These are phyloP conservation scores for Zaprionus obscuricornis DNA, from an alignment of 2,888 invertebrate species.

Conservation along the genomic window DNA sequence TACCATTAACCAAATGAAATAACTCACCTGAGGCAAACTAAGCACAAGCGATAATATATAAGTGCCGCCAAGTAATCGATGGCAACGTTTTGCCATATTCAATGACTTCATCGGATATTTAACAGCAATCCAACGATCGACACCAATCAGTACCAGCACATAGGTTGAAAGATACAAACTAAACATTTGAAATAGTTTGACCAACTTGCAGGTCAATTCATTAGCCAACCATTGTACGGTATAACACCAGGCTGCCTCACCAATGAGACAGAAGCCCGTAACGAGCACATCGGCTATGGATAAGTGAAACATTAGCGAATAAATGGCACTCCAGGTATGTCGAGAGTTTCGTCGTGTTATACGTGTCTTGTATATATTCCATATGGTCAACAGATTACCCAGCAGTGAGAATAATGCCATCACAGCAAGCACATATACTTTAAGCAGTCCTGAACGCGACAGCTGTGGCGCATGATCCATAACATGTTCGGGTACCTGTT, in stretches of 20 bases:
- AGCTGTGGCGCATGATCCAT: conserved; percentile 88
- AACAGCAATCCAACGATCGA: conserved; percentile 92
- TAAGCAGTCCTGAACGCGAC: conserved; percentile 86
- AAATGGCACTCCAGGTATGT: conserved; percentile 88
- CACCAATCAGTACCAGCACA: conserved; percentile 91
- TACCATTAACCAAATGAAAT: background rate
- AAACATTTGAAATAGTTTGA: conserved; percentile 92
- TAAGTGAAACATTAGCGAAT: conserved; percentile 91
- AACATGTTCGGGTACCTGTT: conserved; percentile 59
- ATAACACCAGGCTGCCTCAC: conserved; percentile 92
- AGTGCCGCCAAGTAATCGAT: conserved; percentile 87
- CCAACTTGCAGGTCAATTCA: conserved; percentile 89
- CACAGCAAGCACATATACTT: conserved; percentile 87
- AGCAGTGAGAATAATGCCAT: conserved; percentile 90
- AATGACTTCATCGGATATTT: conserved; percentile 90
- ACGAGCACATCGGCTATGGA: conserved; percentile 92
- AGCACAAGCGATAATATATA: conserved; percentile 90
- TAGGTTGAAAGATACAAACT: conserved; percentile 92
- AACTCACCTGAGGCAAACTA: conserved; percentile 91
- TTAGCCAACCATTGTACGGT: conserved; percentile 93
- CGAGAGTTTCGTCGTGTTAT: conserved; percentile 85
- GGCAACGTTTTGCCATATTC: conserved; percentile 88
- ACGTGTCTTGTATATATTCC: conserved; percentile 88
- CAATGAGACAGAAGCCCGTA: conserved; percentile 91
- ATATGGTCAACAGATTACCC: conserved; percentile 90